phyloP scores from a whole-genome alignment of 2,888 invertebrate species.

The Perizoma flavofasciatum region DNA sequence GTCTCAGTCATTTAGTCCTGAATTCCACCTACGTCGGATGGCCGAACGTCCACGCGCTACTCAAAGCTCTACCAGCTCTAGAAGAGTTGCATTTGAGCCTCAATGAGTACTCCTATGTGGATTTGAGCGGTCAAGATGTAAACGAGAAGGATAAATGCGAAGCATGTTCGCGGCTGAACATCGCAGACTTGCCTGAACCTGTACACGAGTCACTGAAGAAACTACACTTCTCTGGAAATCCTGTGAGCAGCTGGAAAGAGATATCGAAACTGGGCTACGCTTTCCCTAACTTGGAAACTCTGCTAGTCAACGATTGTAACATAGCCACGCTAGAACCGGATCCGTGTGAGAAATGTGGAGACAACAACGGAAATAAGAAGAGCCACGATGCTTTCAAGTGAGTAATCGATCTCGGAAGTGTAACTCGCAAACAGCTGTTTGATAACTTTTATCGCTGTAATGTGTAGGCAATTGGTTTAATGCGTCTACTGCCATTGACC shows the following conservation, averaged over 20 bases:
- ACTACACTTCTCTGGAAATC: constrained; percentile 95
- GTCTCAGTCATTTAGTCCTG: constrained; percentile 90
- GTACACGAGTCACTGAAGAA: constrained; percentile 89
- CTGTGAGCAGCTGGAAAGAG: constrained; percentile 92
- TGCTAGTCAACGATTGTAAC: constrained; percentile 94
- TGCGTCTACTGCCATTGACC: constrained; percentile 64
- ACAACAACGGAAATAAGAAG: constrained; percentile 76
- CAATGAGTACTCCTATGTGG: constrained; percentile 92
- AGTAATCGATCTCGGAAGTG: constrained; percentile 51
- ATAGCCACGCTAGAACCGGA: constrained; percentile 86
- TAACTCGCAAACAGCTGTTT: constrained; percentile 26
- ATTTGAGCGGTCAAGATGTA: constrained; percentile 81
- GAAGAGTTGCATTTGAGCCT: constrained; percentile 97
- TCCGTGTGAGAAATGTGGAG: constrained; percentile 82
- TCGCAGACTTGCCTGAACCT: constrained; percentile 61
- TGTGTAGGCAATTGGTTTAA: constrained; percentile 44
- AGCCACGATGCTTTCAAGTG: constrained; percentile 86
- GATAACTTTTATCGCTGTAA: constrained; percentile 34
- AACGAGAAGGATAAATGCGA: constrained; percentile 70
- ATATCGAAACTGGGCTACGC: constrained; percentile 92
- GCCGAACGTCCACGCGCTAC: constrained; percentile 90
- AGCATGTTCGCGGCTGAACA: constrained; percentile 68
- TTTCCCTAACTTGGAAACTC: constrained; percentile 93
- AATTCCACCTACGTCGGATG: constrained; percentile 95
- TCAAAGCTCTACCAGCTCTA: constrained; percentile 90